Evolutionary conservation across 2,113 vertebrate genomes (phyloP), one percentile per base, ranked within the genome.

Genomic region (Opisthocomus hoazin): DNA sequence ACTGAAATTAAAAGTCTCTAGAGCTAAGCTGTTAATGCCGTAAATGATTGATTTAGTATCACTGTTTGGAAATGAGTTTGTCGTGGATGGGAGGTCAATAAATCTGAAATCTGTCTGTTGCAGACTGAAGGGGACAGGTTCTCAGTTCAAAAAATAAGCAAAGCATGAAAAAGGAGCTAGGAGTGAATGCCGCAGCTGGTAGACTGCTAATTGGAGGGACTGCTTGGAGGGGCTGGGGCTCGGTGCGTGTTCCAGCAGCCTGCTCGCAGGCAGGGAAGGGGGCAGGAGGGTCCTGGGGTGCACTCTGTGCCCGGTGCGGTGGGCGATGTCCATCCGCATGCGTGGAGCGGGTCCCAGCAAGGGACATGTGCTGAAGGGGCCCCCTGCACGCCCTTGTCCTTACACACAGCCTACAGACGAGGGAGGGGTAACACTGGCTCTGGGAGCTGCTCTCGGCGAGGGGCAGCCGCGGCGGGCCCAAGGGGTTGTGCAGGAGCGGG

Each of bases 381-480:
- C 54, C 24, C 37, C 16, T 32, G 11, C 27, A 8, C 29, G 50
- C 58, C 39, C 39, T 54, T 70, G 16, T 51, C 56, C 43, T 64
- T 34, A 53, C 2, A 3, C 26, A 34, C 43, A 76, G 39, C 15
- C 34, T 64, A 10, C 15, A 53, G 6, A 0, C 8, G 12, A 80
- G 53, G 39, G 22, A 46, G 34, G 39, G n/a, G n/a, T n/a, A n/a
- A n/a, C n/a, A n/a, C n/a, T n/a, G n/a, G n/a, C n/a, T n/a, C n/a
- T n/a, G n/a, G n/a, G 57, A 73, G 2, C 54, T 80, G n/a, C 24
- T 74, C 45, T 61, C 0, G 0, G 10, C 1, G 1, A 29, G 34
- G 21, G 69, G 9, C 0, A 1, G 16, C 1, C 0, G 1, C 37
- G 12, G 2, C 26, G 29, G 43, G 18, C 51, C 26, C 2, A 1